Conservation (phyloP, 2,888 invertebrate species). For the Erebia epiphron region DNA sequence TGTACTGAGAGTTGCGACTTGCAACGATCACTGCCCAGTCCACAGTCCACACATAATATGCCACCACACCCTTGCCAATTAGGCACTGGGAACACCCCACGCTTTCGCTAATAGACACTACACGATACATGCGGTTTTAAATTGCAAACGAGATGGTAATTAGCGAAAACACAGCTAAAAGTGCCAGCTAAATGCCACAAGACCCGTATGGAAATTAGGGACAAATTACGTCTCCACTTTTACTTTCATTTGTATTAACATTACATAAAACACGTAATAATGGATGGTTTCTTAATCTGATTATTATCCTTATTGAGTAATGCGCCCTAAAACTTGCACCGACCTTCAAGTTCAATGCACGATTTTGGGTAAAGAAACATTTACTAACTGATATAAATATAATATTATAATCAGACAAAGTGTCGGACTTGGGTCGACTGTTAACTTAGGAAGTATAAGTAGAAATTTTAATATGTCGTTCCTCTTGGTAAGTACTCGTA, state of each 20-base stretch:
- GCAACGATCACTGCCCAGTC: constrained; percentile 55
- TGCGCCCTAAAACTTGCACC: constrained; percentile 49
- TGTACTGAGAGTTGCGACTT: constrained; percentile 41
- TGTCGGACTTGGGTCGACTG: too few relatives aligned
- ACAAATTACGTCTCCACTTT: constrained; percentile 76
- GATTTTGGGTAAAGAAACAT: constrained; percentile 8
- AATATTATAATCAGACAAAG: too few relatives aligned
- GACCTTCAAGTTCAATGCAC: constrained; percentile 34
- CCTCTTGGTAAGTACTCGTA: too few relatives aligned
- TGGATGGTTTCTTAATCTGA: constrained; percentile 69
- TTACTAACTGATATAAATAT: too few relatives aligned
- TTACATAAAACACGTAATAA: constrained; percentile 68
- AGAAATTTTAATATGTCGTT: too few relatives aligned
- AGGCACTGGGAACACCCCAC: constrained; percentile 60
- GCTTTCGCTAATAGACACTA: constrained; percentile 66
- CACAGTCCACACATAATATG: constrained; percentile 55
- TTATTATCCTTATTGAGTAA: constrained; percentile 62
- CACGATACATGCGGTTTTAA: constrained; percentile 61
- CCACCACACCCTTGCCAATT: constrained; percentile 67
- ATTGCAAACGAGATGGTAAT: constrained; percentile 82
- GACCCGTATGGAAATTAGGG: constrained; percentile 78
- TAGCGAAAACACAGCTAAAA: constrained; percentile 77
- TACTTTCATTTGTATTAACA: constrained; percentile 74
- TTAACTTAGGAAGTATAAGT: too few relatives aligned
- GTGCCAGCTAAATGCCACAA: constrained; percentile 68